Evolutionary conservation across 2,113 vertebrate genomes (phyloP), one percentile per base, ranked within the genome.

Genomic region (Oreotrochilus melanogaster): DNA sequence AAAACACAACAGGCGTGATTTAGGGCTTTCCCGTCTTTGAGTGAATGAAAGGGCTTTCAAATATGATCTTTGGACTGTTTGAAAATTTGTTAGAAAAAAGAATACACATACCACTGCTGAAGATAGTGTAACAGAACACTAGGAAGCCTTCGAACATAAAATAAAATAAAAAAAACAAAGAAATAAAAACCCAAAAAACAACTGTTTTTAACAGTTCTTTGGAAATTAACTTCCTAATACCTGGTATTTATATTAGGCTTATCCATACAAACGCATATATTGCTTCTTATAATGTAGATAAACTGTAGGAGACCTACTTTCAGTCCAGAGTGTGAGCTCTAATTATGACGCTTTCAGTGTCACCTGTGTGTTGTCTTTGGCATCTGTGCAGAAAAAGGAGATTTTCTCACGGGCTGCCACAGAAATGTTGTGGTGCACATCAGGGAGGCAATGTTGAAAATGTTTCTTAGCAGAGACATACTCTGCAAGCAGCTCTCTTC

Each of bases 1-100:
- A 92, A 96, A 86, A 64, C 24, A 71, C 88, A 91, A 71, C 24
- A 81, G 51, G 33, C 14, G 30, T 92, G 64, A 81, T 76, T 94
- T 78, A 58, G 54, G 28, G 15, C 43, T 88, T 78, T 92, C 35
- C 64, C 6, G 78, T 87, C 70, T 93, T 33, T 60, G 33, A 33
- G 22, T 74, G 65, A 94, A 84, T 39, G 37, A 67, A 89, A 60
- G 47, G 60, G 28, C n/a, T 84, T 84, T 90, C 74, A 91, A 74
- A 67, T 11, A 21, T 31, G n/a, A 64, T 56, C 47, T 78, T 88
- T 78, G 51, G 88, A 94, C 31, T 71, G 21, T 39, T 42, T 47
- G 51, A 47, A 54, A 6, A 8, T 71, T 42, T 12, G 67, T 72
- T 30, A n/a, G 54, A 33, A 65, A 47, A 47, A 19, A 21, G 3